Conservation (phyloP, 2,888 invertebrate species). For the Eupithecia dodoneata region DNA sequence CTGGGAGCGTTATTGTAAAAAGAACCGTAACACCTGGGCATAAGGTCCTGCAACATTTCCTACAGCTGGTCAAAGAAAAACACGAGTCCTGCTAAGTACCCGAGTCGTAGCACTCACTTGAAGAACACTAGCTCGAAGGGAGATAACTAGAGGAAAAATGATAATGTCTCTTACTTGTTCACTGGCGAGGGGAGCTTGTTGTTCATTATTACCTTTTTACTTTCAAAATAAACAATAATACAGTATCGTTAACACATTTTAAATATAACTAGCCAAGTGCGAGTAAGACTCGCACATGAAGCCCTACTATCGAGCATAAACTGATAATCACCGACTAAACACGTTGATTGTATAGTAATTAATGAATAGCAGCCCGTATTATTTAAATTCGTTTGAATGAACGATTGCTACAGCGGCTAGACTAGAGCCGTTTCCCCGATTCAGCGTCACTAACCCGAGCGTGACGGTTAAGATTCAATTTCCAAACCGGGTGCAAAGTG, state of each 20-base stretch:
- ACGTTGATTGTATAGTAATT: too few species aligned
- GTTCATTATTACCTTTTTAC: not conserved
- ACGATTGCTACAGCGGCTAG: too few species aligned
- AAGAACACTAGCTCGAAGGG: not conserved
- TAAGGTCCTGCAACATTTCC: not conserved
- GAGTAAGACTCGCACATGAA: too few species aligned
- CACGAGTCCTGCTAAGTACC: not conserved
- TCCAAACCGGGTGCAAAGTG: not conserved
- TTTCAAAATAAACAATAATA: not conserved
- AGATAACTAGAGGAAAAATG: not conserved
- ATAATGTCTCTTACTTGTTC: not conserved
- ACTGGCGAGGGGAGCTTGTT: not conserved
- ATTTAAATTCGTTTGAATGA: too few species aligned
- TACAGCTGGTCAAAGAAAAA: constrained; percentile 1
- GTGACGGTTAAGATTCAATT: not conserved
- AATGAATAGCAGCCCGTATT: too few species aligned
- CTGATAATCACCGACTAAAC: not conserved
- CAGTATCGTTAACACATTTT: not conserved
- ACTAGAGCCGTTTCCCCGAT: not conserved
- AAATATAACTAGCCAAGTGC: not conserved
- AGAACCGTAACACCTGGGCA: not conserved
- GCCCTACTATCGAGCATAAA: not conserved
- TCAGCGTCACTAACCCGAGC: not conserved
- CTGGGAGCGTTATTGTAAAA: not conserved
- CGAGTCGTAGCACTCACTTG: not conserved